phyloP scores from a whole-genome alignment of 2,888 invertebrate genomes.

The Athetis lepigone region DNA sequence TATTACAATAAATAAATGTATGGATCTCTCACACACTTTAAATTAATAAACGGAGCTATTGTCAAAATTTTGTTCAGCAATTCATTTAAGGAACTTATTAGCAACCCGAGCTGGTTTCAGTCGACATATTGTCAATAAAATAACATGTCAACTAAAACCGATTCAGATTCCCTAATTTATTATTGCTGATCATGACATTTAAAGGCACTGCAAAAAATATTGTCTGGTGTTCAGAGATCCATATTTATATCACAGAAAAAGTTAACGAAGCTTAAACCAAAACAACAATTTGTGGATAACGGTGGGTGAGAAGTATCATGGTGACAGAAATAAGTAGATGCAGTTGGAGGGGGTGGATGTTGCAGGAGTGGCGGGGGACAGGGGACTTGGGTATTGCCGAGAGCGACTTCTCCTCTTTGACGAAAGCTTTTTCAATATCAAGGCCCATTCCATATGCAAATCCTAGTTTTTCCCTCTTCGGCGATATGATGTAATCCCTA shows the following conservation, averaged over 20 bases:
- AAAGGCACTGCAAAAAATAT: constrained; percentile 84
- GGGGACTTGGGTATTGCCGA: constrained; percentile 86
- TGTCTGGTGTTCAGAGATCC: constrained; percentile 78
- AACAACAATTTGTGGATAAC: constrained; percentile 92
- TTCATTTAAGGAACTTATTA: constrained; percentile 32
- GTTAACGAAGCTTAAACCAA: constrained; percentile 89
- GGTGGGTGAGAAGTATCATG: constrained; percentile 92
- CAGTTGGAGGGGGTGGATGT: constrained; percentile 92
- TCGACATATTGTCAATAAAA: constrained; percentile 53
- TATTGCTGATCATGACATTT: constrained; percentile 56
- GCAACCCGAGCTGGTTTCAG: constrained; percentile 49
- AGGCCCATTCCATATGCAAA: constrained; percentile 77
- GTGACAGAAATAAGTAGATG: constrained; percentile 92
- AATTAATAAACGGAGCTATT: constrained; percentile 53
- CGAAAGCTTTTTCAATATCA: constrained; percentile 76
- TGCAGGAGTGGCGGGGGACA: constrained; percentile 86
- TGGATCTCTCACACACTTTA: constrained; percentile 70
- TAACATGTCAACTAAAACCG: constrained; percentile 54
- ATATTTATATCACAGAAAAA: constrained; percentile 76
- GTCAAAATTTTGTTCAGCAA: constrained; percentile 49
- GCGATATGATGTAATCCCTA: constrained; percentile 80
- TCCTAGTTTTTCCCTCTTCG: constrained; percentile 81
- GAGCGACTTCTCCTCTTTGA: constrained; percentile 88
- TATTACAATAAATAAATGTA: constrained; percentile 53
- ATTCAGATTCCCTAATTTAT: constrained; percentile 49